A percentile compares a stretch with the other conserved stretches of the same genome.
Conservation (phyloP, 1,140 invertebrate species). For the Bicyclus anynana region DNA sequence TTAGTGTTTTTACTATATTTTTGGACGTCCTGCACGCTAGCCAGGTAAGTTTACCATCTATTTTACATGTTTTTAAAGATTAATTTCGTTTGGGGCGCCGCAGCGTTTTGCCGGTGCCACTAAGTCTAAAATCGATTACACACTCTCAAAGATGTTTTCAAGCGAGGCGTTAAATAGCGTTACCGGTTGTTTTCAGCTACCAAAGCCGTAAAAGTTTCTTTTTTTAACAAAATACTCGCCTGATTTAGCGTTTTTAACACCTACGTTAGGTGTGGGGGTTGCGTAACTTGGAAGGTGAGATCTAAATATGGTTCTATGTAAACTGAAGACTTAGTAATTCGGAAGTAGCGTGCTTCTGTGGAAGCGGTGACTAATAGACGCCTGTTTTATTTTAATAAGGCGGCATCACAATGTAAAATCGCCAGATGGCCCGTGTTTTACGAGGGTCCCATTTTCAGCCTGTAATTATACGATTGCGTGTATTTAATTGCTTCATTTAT, state of each 20-base stretch:
- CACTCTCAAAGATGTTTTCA: slow-evolving; percentile 61
- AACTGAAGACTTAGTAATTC: background rate
- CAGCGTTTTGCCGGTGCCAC: slow-evolving; percentile 37
- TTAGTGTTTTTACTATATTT: slow-evolving; percentile 74
- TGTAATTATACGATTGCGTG: too few relatives aligned
- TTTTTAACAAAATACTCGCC: slow-evolving; percentile 31
- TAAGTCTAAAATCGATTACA: slow-evolving; percentile 71
- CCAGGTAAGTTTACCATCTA: slow-evolving; percentile 56
- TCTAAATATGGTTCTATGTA: slow-evolving; percentile 3
- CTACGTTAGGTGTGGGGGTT: slow-evolving; percentile 29
- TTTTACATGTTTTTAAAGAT: slow-evolving; percentile 23
- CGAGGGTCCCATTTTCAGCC: too few relatives aligned
- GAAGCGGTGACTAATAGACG: background rate
- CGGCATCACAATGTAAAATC: too few relatives aligned
- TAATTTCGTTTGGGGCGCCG: slow-evolving; percentile 11
- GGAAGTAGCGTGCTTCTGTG: background rate
- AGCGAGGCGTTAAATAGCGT: slow-evolving; percentile 54
- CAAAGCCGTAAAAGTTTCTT: slow-evolving; percentile 62
- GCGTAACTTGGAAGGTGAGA: slow-evolving; percentile 35
- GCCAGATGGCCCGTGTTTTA: background rate
- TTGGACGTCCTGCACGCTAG: slow-evolving; percentile 69
- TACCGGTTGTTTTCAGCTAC: slow-evolving; percentile 52
- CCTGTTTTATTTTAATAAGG: background rate
- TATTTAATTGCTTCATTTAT: too few relatives aligned
- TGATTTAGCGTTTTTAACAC: slow-evolving; percentile 30